These are phyloP conservation scores for Uloborus diversus DNA, from an alignment of 1,140 invertebrate species.

Conservation along the genomic window DNA sequence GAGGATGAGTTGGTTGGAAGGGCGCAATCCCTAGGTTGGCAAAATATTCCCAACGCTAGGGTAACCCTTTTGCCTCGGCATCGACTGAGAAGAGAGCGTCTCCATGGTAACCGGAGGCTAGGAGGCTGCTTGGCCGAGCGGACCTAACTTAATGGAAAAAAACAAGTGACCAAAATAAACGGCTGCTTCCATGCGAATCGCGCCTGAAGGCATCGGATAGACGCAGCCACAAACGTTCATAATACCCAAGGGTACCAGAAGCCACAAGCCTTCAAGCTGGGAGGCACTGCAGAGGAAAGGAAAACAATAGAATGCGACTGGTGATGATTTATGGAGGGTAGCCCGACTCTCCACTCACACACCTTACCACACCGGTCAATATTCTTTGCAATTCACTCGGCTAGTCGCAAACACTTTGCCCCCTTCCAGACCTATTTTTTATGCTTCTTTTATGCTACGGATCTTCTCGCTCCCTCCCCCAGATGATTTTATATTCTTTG, in stretches of 20 bases:
- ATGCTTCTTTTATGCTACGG: neutral
- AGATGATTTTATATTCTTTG: too few species aligned
- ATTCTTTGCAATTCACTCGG: constrained; percentile 25
- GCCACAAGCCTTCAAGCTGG: neutral
- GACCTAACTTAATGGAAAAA: constrained; percentile 39
- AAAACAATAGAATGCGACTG: constrained; percentile 48
- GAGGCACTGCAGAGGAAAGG: constrained; percentile 6
- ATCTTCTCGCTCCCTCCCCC: neutral
- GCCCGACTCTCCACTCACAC: neutral
- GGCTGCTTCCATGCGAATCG: constrained; percentile 15
- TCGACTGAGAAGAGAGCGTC: constrained; percentile 46
- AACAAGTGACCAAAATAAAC: constrained; percentile 52
- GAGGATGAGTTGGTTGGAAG: neutral
- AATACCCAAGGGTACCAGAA: constrained; percentile 34
- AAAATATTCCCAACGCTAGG: neutral
- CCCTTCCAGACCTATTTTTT: neutral
- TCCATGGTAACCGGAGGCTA: constrained; percentile 34
- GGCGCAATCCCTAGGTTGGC: neutral
- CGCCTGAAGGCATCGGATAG: constrained; percentile 12
- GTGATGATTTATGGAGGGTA: constrained; percentile 45
- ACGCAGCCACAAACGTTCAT: constrained; percentile 40
- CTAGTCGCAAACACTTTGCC: constrained; percentile 3
- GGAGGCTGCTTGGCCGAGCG: constrained; percentile 35
- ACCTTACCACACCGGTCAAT: constrained; percentile 21
- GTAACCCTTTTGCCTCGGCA: constrained; percentile 60